Evolutionary conservation across 2,113 vertebrate species (phyloP).

Genomic region (Catharus bicknelli): DNA sequence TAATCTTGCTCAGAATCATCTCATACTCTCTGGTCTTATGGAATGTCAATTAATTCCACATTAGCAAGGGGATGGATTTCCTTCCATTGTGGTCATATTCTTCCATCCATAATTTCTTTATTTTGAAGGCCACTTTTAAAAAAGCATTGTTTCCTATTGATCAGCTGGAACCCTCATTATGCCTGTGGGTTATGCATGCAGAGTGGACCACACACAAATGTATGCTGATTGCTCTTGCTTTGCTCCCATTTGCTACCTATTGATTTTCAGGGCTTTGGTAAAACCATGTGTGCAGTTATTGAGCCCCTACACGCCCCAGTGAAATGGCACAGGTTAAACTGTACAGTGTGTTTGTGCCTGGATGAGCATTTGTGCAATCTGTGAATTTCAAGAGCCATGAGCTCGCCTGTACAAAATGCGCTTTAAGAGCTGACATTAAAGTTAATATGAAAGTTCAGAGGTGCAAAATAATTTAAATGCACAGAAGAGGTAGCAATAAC

Average conservation of each 20-base stretch:
- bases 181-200: neutral
- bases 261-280: slow-evolving; percentile 25
- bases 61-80: neutral
- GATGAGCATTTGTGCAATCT: neutral
- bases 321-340: slow-evolving; percentile 18
- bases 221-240: neutral
- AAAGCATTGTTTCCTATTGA: neutral
- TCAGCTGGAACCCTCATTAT: neutral
- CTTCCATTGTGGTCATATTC: neutral
- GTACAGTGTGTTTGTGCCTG: neutral
- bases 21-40: neutral
- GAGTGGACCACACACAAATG: neutral
- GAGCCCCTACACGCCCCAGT: neutral
- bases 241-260: slow-evolving; percentile 6
- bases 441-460: slow-evolving; percentile 78
- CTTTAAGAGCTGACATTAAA: slow-evolving; percentile 72
- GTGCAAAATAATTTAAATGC: slow-evolving; percentile 80
- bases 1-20: neutral
- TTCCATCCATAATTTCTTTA: neutral
- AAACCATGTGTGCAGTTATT: neutral
- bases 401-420: slow-evolving; percentile 34
- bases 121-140: neutral
- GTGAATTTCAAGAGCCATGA: slow-evolving; percentile 27
- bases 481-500: slow-evolving; percentile 76
- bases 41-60: neutral